Conservation (phyloP, 2,113 vertebrate species). For the Redunca redunca region DNA sequence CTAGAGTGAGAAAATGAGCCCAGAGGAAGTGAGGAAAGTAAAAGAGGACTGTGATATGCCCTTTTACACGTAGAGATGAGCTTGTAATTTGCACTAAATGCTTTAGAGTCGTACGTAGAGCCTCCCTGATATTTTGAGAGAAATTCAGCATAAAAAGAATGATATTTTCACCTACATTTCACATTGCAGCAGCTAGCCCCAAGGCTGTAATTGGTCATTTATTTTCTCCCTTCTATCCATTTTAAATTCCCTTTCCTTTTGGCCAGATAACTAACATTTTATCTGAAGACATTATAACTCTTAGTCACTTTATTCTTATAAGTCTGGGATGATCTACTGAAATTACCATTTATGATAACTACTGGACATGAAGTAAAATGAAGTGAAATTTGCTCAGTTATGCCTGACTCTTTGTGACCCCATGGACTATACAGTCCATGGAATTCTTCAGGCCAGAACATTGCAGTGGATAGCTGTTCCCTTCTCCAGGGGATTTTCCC, state of each 20-base stretch:
- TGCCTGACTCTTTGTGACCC: background rate
- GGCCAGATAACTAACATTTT: background rate
- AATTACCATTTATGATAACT: background rate
- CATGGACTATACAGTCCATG: background rate
- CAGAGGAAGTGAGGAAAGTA: background rate
- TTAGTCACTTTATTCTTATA: background rate
- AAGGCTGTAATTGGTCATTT: background rate
- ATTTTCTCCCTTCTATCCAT: background rate
- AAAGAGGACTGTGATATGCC: background rate
- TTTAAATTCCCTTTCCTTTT: background rate
- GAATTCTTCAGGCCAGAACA: background rate
- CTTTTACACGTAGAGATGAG: background rate
- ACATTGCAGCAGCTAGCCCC: background rate
- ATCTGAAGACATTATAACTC: background rate
- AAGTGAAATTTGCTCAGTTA: background rate
- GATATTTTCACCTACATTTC: background rate
- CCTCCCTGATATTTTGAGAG: background rate
- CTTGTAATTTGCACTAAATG: background rate
- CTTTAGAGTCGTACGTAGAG: background rate
- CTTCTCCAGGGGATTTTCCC: background rate
- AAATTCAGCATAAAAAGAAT: background rate
- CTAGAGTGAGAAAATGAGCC: background rate
- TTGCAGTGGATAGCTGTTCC: background rate
- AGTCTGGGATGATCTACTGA: background rate
- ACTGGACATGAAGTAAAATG: background rate